Conservation (phyloP, 1,140 invertebrate genomes). For the Drosophila yakuba region DNA sequence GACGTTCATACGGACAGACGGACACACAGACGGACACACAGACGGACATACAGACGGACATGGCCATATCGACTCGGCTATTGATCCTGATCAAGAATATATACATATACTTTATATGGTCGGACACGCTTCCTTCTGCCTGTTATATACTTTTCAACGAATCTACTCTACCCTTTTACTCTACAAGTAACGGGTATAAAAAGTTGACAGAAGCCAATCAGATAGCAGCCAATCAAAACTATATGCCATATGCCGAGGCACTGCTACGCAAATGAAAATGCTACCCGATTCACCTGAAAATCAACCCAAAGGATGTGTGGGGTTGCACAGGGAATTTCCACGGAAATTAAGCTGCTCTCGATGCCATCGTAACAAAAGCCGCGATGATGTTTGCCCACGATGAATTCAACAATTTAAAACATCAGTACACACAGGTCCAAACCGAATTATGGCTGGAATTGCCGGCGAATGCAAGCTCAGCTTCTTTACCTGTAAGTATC, state of each 20-base stretch:
- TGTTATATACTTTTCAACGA: too few species aligned
- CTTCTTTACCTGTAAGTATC: slow-evolving; percentile 7
- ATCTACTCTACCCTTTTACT: too few species aligned
- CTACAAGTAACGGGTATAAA: too few species aligned
- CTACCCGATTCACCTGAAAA: background rate
- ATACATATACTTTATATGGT: too few species aligned
- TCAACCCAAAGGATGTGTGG: background rate
- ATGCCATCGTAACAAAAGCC: slow-evolving; percentile 16
- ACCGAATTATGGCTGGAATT: slow-evolving; percentile 24
- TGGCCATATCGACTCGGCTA: too few species aligned
- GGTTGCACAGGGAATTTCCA: slow-evolving; percentile 19
- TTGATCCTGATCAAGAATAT: too few species aligned
- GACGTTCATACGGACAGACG: too few species aligned
- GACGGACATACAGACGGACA: too few species aligned
- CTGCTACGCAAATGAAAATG: slow-evolving; percentile 16
- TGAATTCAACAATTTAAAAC: slow-evolving; percentile 28
- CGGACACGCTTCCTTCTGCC: too few species aligned
- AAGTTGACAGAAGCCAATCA: slow-evolving; percentile 44
- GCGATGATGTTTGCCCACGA: background rate
- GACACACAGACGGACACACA: too few species aligned
- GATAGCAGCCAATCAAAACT: slow-evolving; percentile 54
- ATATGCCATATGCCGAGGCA: slow-evolving; percentile 20
- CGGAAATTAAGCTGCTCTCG: slow-evolving; percentile 56
- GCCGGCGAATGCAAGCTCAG: slow-evolving; percentile 1
- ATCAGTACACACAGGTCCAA: slow-evolving; percentile 18